Evolutionary conservation across 2,888 invertebrate species (phyloP).

Genomic region (Hydraecia micacea): DNA sequence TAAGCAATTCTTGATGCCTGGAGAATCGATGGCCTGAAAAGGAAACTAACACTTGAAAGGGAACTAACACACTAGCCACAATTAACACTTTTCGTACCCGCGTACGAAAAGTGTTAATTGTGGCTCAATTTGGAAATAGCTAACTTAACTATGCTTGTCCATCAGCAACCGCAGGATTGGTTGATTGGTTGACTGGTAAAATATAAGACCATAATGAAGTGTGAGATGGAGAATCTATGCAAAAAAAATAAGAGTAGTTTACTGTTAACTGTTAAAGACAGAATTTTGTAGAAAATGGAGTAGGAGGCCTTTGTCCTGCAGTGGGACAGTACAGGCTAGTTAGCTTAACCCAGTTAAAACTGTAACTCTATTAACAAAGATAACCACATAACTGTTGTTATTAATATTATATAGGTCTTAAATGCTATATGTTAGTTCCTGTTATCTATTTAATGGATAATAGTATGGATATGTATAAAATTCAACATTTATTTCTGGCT

Average conservation of each 20-base stretch:
- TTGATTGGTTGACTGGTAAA: background rate
- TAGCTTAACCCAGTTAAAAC: conserved; percentile 14
- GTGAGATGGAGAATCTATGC: too few species aligned
- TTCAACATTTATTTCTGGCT: background rate
- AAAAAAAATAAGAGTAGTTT: conserved; percentile 1
- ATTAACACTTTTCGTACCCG: too few species aligned
- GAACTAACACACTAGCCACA: too few species aligned
- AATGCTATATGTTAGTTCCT: background rate
- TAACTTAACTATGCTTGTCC: background rate
- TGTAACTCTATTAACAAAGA: background rate
- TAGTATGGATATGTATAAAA: background rate
- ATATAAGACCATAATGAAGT: background rate
- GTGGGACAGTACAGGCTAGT: too few species aligned
- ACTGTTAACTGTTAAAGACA: too few species aligned
- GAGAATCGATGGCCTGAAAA: too few species aligned
- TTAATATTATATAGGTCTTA: background rate
- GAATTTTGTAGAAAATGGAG: too few species aligned
- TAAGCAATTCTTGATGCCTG: background rate
- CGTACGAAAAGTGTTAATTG: background rate
- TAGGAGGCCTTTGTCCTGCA: too few species aligned
- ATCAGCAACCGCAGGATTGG: background rate
- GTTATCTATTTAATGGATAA: background rate
- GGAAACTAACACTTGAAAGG: too few species aligned
- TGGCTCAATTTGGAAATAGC: background rate
- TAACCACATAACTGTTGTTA: background rate